Conservation (phyloP, 2,888 invertebrate species). For the Allacma fusca region DNA sequence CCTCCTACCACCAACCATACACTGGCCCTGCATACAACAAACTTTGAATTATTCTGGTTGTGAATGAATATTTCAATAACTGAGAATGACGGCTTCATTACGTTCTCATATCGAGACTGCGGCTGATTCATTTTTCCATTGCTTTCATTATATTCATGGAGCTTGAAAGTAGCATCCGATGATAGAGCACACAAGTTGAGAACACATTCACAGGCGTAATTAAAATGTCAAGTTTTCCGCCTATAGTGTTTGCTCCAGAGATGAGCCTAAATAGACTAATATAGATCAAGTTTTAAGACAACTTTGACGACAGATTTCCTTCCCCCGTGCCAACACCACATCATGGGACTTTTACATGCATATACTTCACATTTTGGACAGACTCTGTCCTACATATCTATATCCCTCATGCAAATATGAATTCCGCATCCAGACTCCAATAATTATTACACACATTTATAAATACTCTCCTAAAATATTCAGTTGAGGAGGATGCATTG, state of each 20-base stretch:
- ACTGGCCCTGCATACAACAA: too few relatives aligned
- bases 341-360: too few relatives aligned
- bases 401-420: too few relatives aligned
- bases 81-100: constrained; percentile 41
- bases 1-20: neutral
- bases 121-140: constrained; percentile 9
- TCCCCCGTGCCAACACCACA: too few relatives aligned
- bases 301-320: too few relatives aligned
- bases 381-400: too few relatives aligned
- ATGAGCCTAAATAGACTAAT: neutral
- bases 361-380: too few relatives aligned
- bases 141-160: constrained; percentile 9
- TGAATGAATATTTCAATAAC: constrained; percentile 35
- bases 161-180: constrained; percentile 6
- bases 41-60: neutral
- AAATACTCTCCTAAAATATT: too few relatives aligned
- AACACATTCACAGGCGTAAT: neutral
- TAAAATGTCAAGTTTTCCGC: neutral
- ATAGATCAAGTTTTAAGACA: neutral
- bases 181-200: neutral
- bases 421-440: too few relatives aligned
- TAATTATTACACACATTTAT: neutral
- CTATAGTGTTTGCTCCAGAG: neutral
- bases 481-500: too few relatives aligned
- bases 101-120: neutral